A percentile compares a stretch with the other conserved stretches of the same genome.
These are phyloP conservation scores for Microplitis manilae DNA, from an alignment of 2,888 invertebrate genomes.

Conservation along the genomic window DNA sequence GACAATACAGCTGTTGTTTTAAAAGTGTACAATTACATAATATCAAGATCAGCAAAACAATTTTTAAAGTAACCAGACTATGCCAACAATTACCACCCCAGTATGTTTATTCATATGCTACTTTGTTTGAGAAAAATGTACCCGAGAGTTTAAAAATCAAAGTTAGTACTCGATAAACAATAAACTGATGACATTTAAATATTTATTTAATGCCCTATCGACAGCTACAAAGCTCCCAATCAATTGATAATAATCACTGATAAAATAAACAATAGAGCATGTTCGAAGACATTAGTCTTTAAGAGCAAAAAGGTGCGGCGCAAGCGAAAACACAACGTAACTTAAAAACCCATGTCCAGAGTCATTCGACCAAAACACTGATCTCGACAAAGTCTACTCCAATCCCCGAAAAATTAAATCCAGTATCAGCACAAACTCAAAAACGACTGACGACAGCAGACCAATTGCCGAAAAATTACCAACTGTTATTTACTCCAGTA, in stretches of 20 bases:
- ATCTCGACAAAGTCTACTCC: background rate
- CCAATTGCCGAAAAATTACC: no score
- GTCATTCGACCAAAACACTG: background rate
- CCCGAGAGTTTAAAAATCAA: background rate
- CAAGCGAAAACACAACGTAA: background rate
- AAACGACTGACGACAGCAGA: no score
- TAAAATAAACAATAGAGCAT: background rate
- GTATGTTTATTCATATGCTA: background rate
- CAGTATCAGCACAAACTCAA: background rate
- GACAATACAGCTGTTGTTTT: constrained; percentile 1
- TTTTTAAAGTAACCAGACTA: background rate
- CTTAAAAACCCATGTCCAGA: background rate
- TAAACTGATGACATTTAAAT: background rate
- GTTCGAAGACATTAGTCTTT: background rate
- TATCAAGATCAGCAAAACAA: background rate
- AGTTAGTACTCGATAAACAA: background rate
- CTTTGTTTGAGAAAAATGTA: background rate
- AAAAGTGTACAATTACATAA: background rate
- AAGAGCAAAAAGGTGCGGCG: background rate
- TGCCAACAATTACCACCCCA: background rate
- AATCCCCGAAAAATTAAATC: background rate
- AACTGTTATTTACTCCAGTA: background rate
- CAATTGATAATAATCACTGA: background rate
- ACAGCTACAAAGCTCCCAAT: background rate
- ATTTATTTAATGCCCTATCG: background rate